These are phyloP conservation scores for Barbus barbus DNA, from an alignment of 2,113 vertebrate species.

Conservation along the genomic window DNA sequence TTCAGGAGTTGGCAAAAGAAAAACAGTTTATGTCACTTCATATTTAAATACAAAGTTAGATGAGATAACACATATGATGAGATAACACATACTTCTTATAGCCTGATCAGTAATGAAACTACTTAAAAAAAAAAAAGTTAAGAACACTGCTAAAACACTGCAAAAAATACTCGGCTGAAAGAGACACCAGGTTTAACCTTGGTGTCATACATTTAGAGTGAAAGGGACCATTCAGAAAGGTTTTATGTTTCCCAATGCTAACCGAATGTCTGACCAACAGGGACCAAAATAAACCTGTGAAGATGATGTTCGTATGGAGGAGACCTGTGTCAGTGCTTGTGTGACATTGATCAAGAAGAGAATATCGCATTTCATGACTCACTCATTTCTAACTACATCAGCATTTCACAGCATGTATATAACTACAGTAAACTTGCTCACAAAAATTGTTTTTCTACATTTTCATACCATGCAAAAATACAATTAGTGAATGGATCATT, in stretches of 20 bases:
- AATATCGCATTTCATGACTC: neutral
- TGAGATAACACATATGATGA: neutral
- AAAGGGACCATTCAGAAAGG: neutral
- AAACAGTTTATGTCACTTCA: neutral
- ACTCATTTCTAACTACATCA: neutral
- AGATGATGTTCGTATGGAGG: neutral
- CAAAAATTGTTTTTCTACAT: neutral
- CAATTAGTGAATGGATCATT: no score
- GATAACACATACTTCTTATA: no score
- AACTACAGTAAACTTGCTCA: neutral
- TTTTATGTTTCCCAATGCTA: neutral
- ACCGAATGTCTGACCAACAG: neutral
- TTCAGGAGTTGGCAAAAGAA: neutral
- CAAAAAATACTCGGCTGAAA: neutral
- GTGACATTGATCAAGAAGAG: neutral
- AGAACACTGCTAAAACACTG: neutral
- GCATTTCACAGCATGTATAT: neutral
- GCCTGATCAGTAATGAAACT: neutral
- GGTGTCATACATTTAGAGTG: neutral
- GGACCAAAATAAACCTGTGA: neutral
- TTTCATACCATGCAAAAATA: neutral
- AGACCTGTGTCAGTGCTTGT: neutral
- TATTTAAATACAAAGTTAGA: neutral
- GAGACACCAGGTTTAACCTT: slow-evolving; percentile 4
- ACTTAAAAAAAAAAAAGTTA: neutral